phyloP scores from a whole-genome alignment of 2,888 invertebrate species.

The Labia minor region DNA sequence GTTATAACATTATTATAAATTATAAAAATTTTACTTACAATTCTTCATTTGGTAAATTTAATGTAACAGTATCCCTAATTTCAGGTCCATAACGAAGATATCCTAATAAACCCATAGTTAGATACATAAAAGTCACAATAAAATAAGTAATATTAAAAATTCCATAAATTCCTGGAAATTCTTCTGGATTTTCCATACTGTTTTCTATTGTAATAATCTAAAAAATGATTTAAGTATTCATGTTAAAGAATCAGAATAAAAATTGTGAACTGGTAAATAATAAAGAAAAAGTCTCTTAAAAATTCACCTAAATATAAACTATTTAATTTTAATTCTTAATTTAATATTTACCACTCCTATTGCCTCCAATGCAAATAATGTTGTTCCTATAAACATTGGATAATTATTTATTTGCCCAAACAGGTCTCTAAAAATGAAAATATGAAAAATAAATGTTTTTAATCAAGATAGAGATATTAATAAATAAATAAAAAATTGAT shows the following conservation, averaged over 20 bases:
- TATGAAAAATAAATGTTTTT: too few species aligned
- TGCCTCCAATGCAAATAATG: neutral
- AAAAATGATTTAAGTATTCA: too few species aligned
- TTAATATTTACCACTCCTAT: neutral
- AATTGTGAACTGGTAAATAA: too few species aligned
- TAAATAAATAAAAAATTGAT: too few species aligned
- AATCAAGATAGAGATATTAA: too few species aligned
- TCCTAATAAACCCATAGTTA: neutral
- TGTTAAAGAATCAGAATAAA: too few species aligned
- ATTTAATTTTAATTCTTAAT: neutral
- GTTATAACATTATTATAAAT: too few species aligned
- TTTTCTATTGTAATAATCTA: neutral
- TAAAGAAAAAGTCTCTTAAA: too few species aligned
- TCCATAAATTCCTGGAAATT: neutral
- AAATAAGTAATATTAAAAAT: neutral
- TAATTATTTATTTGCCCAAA: neutral
- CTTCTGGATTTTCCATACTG: neutral
- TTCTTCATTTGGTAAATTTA: neutral
- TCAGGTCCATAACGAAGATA: neutral
- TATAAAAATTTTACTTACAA: too few species aligned
- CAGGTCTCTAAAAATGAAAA: neutral
- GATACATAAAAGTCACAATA: neutral
- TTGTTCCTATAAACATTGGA: neutral
- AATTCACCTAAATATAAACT: too few species aligned
- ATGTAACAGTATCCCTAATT: neutral